Percentiles rank a stretch among this genome's conserved stretches.
phyloP scores from a whole-genome alignment of 1,140 invertebrate genomes.

The Drosophila setifemur region DNA sequence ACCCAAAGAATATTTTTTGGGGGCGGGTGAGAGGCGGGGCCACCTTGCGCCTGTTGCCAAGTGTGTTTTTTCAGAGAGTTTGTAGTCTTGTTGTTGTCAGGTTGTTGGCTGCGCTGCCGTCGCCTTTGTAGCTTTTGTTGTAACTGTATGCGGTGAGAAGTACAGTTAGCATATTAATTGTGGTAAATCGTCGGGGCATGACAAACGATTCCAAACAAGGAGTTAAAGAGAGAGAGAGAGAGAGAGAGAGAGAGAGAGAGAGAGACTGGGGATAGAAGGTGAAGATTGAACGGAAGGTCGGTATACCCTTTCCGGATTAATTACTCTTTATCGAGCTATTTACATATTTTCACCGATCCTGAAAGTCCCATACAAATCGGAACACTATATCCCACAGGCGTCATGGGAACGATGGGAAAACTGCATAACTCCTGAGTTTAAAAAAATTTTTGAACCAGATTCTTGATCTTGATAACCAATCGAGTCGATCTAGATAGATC shows the following conservation, averaged over 20 bases:
- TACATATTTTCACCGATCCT: no score
- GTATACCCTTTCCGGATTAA: not conserved
- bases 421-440: no score
- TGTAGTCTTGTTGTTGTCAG: constrained; percentile 25
- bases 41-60: constrained; percentile 75
- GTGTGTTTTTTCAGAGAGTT: constrained; percentile 17
- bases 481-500: no score
- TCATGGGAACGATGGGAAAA: no score
- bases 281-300: not conserved
- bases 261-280: not conserved
- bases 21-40: constrained; percentile 26
- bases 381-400: no score
- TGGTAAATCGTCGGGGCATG: constrained; percentile 70
- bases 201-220: constrained; percentile 39
- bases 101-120: constrained; percentile 43
- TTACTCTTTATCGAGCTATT: no score
- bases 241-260: not conserved
- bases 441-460: no score
- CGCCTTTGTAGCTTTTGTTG: constrained; percentile 47
- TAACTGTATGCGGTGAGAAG: constrained; percentile 65
- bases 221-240: not conserved
- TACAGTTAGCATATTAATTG: constrained; percentile 81
- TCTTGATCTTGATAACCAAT: no score
- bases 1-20: constrained; percentile 47
- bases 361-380: no score